These are phyloP conservation scores for Oxyteleia sp. DNA, from an alignment of 2,888 invertebrate genomes.

Conservation along the genomic window DNA sequence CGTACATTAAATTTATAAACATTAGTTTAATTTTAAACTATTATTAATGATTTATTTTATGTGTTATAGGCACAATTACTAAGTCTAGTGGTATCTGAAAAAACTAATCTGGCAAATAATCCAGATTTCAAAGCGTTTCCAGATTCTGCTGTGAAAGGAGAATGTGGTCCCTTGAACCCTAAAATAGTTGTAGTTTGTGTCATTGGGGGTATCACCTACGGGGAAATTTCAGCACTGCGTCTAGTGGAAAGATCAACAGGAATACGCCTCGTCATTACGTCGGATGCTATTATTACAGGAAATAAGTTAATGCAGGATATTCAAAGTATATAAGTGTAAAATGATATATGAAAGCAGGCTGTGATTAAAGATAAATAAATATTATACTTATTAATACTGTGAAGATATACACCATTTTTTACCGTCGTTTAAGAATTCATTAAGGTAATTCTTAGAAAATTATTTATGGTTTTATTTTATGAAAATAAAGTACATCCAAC, in stretches of 20 bases:
- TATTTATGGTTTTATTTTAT: too few species aligned
- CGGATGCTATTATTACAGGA: conserved; percentile 93
- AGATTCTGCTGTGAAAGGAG: conserved; percentile 79
- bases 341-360: not conserved
- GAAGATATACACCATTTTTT: too few species aligned
- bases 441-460: too few species aligned
- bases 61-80: conserved; percentile 84
- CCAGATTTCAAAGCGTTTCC: conserved; percentile 81
- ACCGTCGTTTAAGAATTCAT: too few species aligned
- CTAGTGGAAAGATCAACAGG: conserved; percentile 93
- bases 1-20: too few species aligned
- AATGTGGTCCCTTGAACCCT: conserved; percentile 88
- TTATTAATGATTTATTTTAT: too few species aligned
- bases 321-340: conserved; percentile 79
- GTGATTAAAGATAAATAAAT: too few species aligned
- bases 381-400: too few species aligned
- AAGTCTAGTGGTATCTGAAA: conserved; percentile 80
- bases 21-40: too few species aligned
- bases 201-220: conserved; percentile 96
- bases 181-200: conserved; percentile 95
- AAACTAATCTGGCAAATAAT: conserved; percentile 80
- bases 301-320: conserved; percentile 90
- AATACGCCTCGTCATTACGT: conserved; percentile 93
- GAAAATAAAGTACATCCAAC: too few species aligned
- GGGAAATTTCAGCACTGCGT: conserved; percentile 96